Evolutionary conservation across 2,888 invertebrate genomes (phyloP), one percentile per base, ranked within the genome.

Genomic region (Andrena praecox): DNA sequence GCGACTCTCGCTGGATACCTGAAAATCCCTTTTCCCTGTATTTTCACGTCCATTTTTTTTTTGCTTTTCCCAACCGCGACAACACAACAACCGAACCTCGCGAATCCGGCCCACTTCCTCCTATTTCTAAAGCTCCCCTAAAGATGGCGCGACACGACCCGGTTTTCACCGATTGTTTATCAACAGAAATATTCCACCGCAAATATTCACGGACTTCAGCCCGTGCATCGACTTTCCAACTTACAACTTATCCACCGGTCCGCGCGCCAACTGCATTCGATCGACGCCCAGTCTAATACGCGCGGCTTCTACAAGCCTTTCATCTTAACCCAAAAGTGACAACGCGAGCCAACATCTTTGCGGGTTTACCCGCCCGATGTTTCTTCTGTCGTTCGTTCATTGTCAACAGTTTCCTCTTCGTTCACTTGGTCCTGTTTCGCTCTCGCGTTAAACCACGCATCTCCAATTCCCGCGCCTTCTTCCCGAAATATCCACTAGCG

Each of bases 91-190:
- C 48, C 42, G 67, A 67, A 60, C 67, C 60, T 71, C 56, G 64
- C 71, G 50, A 82, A 74, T 76, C 71, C 74, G 80, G 35, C 77
- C 77, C 80, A 80, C 81, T 85, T 84, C 70, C 27, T 35, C 50
- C 48, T 71, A 67, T 31, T 88, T 87, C 76, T 62, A 42, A 33
- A 29, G 31, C 29, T 77, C n/a, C 33, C 82, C 90, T 80, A 80
- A 89, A 91, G 91, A 90, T 91, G 91, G 90, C 91, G 90, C 87
- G 52, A 62, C 50, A 6, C 78, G 80, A 74, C 73, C 77, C 67
- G 84, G 73, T 80, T 81, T 76, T 77, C 69, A 66, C 10, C 81
- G 80, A 86, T 86, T 89, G 87, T 90, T 91, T 89, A 86, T 87
- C 86, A 89, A 89, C 89, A 90, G 73, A 85, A 87, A 81, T 85